phyloP scores from a whole-genome alignment of 2,113 vertebrate genomes.

The Ptychochromis oligacanthus region DNA sequence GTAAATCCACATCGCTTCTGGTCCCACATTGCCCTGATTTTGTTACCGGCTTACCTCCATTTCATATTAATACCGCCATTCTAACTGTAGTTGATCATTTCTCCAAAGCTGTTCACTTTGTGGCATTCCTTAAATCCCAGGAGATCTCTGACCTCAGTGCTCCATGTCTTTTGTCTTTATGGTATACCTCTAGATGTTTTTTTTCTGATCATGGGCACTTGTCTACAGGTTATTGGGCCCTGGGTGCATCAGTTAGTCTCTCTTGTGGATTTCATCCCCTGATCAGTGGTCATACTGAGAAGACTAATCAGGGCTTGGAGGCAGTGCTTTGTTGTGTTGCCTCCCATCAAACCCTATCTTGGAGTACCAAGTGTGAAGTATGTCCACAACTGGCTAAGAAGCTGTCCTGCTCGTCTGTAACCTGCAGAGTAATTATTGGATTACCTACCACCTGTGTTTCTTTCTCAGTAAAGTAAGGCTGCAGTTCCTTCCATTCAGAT shows the following conservation, averaged over 20 bases:
- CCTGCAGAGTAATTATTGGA: not conserved
- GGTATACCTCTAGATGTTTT: not conserved
- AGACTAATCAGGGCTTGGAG: not conserved
- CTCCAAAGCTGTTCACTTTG: no score
- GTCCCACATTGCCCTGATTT: no score
- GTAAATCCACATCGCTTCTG: no score
- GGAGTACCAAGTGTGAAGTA: not conserved
- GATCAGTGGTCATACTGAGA: not conserved
- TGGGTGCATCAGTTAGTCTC: not conserved
- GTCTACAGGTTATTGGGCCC: not conserved
- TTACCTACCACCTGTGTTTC: not conserved
- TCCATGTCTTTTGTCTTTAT: no score
- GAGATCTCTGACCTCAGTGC: no score
- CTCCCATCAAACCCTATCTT: not conserved
- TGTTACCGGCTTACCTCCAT: no score
- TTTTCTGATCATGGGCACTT: not conserved
- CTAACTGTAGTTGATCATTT: no score
- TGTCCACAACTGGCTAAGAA: not conserved
- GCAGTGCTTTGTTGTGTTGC: not conserved
- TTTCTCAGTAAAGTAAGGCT: not conserved
- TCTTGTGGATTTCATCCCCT: not conserved
- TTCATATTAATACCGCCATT: no score
- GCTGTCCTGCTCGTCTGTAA: not conserved
- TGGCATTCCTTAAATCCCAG: no score
- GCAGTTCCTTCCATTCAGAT: not conserved